phyloP scores from a whole-genome alignment of 2,888 invertebrate genomes.

The Tridacna gigas region DNA sequence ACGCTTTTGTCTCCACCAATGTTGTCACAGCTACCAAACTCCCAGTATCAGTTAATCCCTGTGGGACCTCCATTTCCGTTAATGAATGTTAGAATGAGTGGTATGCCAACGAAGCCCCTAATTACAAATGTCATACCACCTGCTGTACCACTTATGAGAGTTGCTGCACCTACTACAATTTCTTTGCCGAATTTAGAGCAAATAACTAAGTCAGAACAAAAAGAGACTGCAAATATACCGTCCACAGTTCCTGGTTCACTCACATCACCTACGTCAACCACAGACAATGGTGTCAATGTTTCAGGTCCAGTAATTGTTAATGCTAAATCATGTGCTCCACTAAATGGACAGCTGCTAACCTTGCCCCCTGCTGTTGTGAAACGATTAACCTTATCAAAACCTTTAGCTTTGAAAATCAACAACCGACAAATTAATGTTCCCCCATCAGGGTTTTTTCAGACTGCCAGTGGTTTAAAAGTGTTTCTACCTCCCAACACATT shows the following conservation, averaged over 20 bases:
- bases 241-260: constrained; percentile 19
- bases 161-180: too few species aligned
- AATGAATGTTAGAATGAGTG: neutral
- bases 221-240: neutral
- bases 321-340: constrained; percentile 53
- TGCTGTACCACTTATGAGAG: neutral
- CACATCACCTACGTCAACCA: constrained; percentile 20
- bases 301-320: constrained; percentile 51
- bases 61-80: constrained; percentile 13
- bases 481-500: constrained; percentile 80
- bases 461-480: constrained; percentile 76
- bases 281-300: neutral
- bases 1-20: neutral
- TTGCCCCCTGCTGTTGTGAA: constrained; percentile 76
- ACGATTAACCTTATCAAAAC: constrained; percentile 74
- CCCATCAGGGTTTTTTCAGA: constrained; percentile 78
- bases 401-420: constrained; percentile 79
- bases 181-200: neutral
- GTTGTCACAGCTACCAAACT: neutral
- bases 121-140: neutral
- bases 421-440: constrained; percentile 78
- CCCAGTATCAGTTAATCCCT: constrained; percentile 18
- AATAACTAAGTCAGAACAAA: neutral
- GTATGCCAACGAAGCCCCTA: neutral
- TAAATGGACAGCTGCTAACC: constrained; percentile 78